phyloP scores from a whole-genome alignment of 2,113 vertebrate species.

The Dendrocopos noguchii region DNA sequence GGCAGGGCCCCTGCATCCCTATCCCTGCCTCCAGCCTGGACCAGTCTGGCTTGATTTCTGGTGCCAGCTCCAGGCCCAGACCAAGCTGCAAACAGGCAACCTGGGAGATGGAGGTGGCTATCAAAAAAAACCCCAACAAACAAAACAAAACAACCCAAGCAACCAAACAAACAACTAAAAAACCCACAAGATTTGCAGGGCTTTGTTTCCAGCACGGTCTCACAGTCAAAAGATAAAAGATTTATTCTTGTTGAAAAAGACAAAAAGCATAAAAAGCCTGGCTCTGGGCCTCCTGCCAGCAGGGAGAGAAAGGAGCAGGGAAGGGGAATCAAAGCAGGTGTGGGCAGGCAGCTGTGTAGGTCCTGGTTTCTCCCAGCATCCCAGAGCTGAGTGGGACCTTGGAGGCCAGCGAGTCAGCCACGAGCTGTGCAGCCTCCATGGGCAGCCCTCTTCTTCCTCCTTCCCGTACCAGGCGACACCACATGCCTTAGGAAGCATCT shows the following conservation, averaged over 20 bases:
- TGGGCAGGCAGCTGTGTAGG: not conserved
- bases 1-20: not conserved
- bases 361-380: not conserved
- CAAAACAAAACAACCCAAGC: too few relatives aligned
- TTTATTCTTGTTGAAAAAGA: slow-evolving; percentile 39
- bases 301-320: not conserved
- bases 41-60: not conserved
- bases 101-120: not conserved
- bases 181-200: not conserved
- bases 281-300: not conserved
- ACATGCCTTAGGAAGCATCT: not conserved
- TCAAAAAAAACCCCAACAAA: not conserved
- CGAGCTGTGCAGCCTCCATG: not conserved
- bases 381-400: not conserved
- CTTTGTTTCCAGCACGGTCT: slow-evolving; percentile 15
- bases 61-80: not conserved
- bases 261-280: slow-evolving; percentile 28
- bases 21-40: not conserved
- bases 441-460: not conserved
- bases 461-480: not conserved
- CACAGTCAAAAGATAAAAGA: slow-evolving; percentile 32
- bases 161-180: too few relatives aligned
- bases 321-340: not conserved
- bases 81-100: not conserved
- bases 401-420: accelerated